Evolutionary conservation across 2,888 invertebrate genomes (phyloP).

Genomic region (Dynastes hyllus): DNA sequence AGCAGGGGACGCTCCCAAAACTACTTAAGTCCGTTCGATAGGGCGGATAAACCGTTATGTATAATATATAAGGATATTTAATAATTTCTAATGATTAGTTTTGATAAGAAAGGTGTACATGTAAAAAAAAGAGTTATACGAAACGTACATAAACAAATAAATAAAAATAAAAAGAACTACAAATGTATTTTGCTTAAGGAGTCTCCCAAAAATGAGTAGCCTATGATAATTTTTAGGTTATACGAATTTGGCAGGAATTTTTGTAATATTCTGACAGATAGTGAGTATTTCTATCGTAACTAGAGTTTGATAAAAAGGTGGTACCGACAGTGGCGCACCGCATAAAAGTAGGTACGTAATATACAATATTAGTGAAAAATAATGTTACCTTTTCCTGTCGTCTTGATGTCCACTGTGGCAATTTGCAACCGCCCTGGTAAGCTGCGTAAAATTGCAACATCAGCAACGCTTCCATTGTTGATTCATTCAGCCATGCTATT

Average conservation of each 20-base stretch:
- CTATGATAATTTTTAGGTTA: background rate
- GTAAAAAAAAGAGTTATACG: conserved; percentile 14
- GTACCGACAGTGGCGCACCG: too few species aligned
- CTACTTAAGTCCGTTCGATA: conserved; percentile 23
- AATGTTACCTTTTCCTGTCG: too few species aligned
- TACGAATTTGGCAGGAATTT: background rate
- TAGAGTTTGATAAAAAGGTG: too few species aligned
- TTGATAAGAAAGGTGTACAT: conserved; percentile 27
- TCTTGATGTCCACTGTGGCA: too few species aligned
- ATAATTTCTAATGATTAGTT: conserved; percentile 21
- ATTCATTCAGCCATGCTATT: too few species aligned
- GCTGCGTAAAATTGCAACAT: too few species aligned
- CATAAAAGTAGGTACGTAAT: too few species aligned
- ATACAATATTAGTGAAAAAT: too few species aligned
- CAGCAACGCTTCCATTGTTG: too few species aligned
- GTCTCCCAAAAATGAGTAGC: background rate
- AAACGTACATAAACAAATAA: background rate
- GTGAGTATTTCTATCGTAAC: too few species aligned
- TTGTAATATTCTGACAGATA: background rate
- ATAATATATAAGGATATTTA: conserved; percentile 17
- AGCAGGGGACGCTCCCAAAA: conserved; percentile 18
- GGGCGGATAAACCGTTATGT: background rate
- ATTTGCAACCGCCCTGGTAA: too few species aligned
- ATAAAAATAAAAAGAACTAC: background rate
- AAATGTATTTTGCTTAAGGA: background rate